phyloP scores from a whole-genome alignment of 1,140 invertebrate genomes.

The Neotoxoptera formosana region DNA sequence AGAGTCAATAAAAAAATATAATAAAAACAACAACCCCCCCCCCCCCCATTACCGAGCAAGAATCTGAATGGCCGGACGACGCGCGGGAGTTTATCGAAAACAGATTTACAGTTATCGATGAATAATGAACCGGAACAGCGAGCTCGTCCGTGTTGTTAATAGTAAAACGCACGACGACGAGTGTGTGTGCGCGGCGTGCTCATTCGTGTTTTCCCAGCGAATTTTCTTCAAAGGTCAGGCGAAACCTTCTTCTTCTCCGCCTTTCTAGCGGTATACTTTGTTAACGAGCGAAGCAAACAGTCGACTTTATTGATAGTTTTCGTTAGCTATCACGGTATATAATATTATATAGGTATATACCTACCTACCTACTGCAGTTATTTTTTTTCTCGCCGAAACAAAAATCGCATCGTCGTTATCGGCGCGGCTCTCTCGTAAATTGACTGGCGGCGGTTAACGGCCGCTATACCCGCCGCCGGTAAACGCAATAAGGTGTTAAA shows the following conservation, averaged over 20 bases:
- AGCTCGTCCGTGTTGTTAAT: not conserved
- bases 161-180: not conserved
- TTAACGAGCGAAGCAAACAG: not conserved
- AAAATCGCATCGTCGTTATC: not conserved
- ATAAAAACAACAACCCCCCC: not conserved
- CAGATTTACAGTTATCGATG: not conserved
- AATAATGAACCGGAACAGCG: slow-evolving; percentile 21
- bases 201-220: no score
- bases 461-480: no score
- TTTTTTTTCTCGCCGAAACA: not conserved
- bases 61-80: not conserved
- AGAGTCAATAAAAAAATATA: not conserved
- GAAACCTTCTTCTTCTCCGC: not conserved
- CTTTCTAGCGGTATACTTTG: no score
- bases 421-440: not conserved
- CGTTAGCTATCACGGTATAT: not conserved
- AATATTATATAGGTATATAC: no score
- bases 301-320: not conserved
- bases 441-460: not conserved
- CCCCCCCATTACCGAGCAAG: not conserved
- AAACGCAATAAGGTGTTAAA: not conserved
- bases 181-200: not conserved
- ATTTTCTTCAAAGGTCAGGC: not conserved
- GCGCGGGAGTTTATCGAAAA: not conserved
- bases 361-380: not conserved